Base-by-base conservation (phyloP, 1,140 invertebrate species). In the Lethrus apterus region DNA sequence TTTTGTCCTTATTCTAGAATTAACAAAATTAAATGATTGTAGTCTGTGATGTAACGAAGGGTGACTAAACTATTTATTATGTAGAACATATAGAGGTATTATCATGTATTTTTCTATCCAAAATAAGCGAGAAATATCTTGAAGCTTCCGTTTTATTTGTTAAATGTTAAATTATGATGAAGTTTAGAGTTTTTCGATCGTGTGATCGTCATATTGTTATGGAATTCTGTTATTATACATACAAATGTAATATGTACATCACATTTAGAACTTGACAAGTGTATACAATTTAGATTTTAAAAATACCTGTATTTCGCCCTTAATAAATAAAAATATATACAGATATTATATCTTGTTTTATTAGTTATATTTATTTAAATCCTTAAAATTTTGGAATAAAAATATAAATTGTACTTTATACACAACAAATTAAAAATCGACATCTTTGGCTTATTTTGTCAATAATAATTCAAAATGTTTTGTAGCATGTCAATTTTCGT, bases 41-140 rank as follows among this genome's bases (percentile, higher is more conserved):
- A 64, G 60, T 64, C 62, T 64, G 62, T 64, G 62, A 64, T 64
- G 58, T 61, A 54, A 54, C 51, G 56, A 62, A 64, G 58, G 62
- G 62, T 64, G 62, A 62, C 62, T 64, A 63, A 61, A 62, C 52
- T 60, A 62, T 63, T 63, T 63, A 63, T 63, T 63, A 53, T 60
- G 60, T 58, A 58, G 51, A 56, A 45, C 35, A 47, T 58, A 48
- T 58, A 55, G 50, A 52, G 45, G 50, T 57, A 59, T 57, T 57
- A 60, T 57, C 54, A 54, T 57, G 59, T 63, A 63, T 63, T 63
- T 63, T 63, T 63, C 57, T 63, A 63, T 60, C 54, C 50, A 50
- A 57, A 55, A 57, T 52, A 48, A 56, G 24, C 18, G 24, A 26
- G 52, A 43, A 45, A 48, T 51, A 54, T 53, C 54, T 32, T 52